These are phyloP conservation scores for Axinella damicornis DNA, from an alignment of 37 sponge, comb jelly and placozoan species.

Conservation along the genomic window DNA sequence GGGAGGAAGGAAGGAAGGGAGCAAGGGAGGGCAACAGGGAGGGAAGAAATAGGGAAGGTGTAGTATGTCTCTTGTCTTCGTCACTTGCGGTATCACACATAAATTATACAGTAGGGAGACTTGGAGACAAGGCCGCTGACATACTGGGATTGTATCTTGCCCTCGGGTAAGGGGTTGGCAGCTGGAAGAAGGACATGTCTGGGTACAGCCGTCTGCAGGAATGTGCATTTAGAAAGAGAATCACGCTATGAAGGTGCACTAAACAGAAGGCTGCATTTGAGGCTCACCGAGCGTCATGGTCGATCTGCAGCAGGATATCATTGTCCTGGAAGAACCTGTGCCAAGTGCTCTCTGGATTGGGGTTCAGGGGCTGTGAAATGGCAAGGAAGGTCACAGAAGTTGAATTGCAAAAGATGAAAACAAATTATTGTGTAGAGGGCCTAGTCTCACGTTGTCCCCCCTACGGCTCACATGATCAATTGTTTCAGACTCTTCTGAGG, in stretches of 20 bases:
- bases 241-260: no score
- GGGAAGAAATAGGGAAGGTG: neutral
- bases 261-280: neutral
- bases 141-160: slow-evolving; percentile 52
- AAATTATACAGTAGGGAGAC: no score
- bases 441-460: neutral
- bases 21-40: no score
- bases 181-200: slow-evolving; percentile 96
- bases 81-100: no score
- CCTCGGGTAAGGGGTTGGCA: slow-evolving; percentile 82
- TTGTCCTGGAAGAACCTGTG: slow-evolving; percentile 90
- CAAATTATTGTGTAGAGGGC: neutral
- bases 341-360: slow-evolving; percentile 86
- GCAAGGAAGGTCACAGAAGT: neutral
- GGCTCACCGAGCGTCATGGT: slow-evolving; percentile 81
- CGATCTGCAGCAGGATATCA: slow-evolving; percentile 89
- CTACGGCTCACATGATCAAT: slow-evolving; percentile 78
- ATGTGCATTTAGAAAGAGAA: no score
- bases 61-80: neutral
- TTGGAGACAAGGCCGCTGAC: neutral
- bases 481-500: slow-evolving; percentile 33
- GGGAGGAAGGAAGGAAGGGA: no score
- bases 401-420: neutral
- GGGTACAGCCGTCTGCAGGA: slow-evolving; percentile 88
- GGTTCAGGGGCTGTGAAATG: slow-evolving; percentile 81